These are phyloP conservation scores for Hymenochirus boettgeri DNA, from an alignment of 2,113 vertebrate species.

Conservation along the genomic window DNA sequence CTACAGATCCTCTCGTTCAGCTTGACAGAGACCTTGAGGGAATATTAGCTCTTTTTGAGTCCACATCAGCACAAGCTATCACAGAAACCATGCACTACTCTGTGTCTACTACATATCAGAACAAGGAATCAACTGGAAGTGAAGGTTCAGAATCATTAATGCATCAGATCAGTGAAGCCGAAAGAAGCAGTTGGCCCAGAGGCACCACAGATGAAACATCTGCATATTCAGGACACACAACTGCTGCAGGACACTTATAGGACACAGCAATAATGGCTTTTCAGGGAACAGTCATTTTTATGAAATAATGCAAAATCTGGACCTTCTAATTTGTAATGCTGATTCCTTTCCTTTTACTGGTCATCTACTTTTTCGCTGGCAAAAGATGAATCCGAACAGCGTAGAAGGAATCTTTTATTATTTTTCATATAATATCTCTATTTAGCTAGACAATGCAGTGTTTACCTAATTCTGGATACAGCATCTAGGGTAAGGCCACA, in stretches of 20 bases:
- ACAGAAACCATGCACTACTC: constrained; percentile 1
- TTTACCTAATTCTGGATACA: background rate
- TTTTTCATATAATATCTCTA: constrained; percentile 3
- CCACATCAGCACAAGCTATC: constrained; percentile 17
- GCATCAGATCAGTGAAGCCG: constrained; percentile 22
- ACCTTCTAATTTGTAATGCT: background rate
- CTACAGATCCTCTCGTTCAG: background rate
- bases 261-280: constrained; percentile 8
- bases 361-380: background rate
- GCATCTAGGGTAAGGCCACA: no score
- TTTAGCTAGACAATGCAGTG: background rate
- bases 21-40: constrained; percentile 6
- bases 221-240: constrained; percentile 22
- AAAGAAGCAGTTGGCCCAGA: constrained; percentile 21
- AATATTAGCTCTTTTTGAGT: constrained; percentile 4
- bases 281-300: constrained; percentile 9
- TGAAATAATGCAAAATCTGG: constrained; percentile 11
- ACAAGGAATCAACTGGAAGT: constrained; percentile 8
- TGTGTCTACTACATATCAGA: constrained; percentile 4
- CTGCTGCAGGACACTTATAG: constrained; percentile 13
- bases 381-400: background rate
- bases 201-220: constrained; percentile 13
- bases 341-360: background rate
- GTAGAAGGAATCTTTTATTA: background rate
- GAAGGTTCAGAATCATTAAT: constrained; percentile 9